phyloP scores from a whole-genome alignment of 2,888 invertebrate genomes.

The Caradrina clavipalpis region DNA sequence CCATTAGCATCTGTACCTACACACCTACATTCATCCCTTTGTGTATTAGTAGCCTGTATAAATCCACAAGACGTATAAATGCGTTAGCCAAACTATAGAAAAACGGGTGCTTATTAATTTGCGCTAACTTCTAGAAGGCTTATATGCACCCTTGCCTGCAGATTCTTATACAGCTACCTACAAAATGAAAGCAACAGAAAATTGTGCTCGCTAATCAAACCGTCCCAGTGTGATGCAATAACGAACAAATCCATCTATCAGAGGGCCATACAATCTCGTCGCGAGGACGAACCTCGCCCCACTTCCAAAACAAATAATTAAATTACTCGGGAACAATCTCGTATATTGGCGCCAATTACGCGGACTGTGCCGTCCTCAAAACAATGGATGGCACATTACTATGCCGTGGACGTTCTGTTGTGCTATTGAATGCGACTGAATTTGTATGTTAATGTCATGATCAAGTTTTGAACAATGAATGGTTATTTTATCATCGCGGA shows the following conservation, averaged over 20 bases:
- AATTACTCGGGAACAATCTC: conserved; percentile 64
- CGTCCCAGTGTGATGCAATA: conserved; percentile 27
- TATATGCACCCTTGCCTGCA: neutral
- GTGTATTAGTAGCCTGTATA: neutral
- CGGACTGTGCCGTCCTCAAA: conserved; percentile 51
- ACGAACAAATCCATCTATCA: conserved; percentile 35
- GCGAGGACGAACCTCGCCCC: conserved; percentile 43
- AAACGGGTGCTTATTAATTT: neutral
- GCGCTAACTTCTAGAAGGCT: neutral
- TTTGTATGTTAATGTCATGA: conserved; percentile 58
- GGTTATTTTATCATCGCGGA: conserved; percentile 18
- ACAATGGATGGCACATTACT: conserved; percentile 56
- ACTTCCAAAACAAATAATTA: conserved; percentile 67
- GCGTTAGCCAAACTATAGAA: no score
- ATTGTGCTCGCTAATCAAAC: conserved; percentile 29
- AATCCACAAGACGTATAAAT: no score
- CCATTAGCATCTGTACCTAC: neutral
- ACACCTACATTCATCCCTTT: neutral
- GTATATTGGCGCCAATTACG: conserved; percentile 64
- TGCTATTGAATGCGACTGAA: conserved; percentile 48
- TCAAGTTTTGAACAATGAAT: conserved; percentile 45
- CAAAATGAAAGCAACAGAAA: conserved; percentile 18
- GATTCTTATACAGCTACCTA: neutral
- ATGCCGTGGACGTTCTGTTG: conserved; percentile 46
- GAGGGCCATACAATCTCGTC: conserved; percentile 10